phyloP scores from a whole-genome alignment of 2,113 vertebrate genomes.

The Peromyscus maniculatus region DNA sequence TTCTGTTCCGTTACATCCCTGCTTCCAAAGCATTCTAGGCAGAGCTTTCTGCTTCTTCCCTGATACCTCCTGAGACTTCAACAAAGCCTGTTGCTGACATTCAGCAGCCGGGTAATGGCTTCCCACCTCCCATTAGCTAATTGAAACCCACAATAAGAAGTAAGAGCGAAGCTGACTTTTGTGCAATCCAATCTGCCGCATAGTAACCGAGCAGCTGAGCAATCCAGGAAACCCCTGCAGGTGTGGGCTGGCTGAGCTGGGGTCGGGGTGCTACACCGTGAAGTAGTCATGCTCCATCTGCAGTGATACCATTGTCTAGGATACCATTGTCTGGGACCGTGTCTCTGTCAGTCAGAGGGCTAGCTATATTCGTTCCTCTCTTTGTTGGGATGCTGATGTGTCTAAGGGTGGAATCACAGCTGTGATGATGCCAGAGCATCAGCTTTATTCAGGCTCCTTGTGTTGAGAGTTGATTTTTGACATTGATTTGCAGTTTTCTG shows the following conservation, averaged over 20 bases:
- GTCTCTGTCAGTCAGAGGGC: not conserved
- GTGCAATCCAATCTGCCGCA: not conserved
- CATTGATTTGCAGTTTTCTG: not conserved
- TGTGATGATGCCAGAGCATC: not conserved
- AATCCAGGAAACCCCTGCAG: not conserved
- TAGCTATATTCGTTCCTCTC: not conserved
- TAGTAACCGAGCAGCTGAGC: not conserved
- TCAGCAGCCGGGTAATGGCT: not conserved
- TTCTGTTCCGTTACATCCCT: not conserved
- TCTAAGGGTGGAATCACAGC: slow-evolving; percentile 11
- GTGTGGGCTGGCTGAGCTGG: not conserved
- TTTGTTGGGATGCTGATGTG: not conserved
- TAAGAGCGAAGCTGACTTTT: slow-evolving; percentile 24
- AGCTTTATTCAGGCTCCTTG: not conserved
- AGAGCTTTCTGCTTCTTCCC: not conserved
- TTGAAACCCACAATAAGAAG: slow-evolving; percentile 46
- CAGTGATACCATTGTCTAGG: not conserved
- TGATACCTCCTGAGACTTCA: not conserved
- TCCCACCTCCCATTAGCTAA: slow-evolving; percentile 64
- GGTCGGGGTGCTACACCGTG: not conserved
- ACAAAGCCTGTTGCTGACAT: not conserved
- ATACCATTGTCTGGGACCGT: not conserved
- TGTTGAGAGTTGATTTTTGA: not conserved
- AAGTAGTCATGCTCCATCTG: not conserved
- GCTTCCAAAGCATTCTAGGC: not conserved